Evolutionary conservation across 2,888 invertebrate species (phyloP).

Genomic region (Apoda limacodes): DNA sequence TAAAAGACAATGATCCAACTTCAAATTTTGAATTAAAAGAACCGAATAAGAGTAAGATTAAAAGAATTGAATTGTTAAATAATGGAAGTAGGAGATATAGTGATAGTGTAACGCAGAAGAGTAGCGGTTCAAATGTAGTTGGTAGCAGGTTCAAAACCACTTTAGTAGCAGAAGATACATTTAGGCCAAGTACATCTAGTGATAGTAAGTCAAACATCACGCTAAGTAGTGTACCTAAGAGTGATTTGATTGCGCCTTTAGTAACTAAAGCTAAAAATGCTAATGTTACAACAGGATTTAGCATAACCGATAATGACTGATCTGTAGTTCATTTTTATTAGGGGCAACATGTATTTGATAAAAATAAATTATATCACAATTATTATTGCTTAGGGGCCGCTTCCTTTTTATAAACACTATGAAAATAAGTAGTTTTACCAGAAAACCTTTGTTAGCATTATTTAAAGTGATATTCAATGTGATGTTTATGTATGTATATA

Average conservation of each 20-base stretch:
- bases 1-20: constrained; percentile 27
- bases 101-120: constrained; percentile 50
- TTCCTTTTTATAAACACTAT: too few relatives aligned
- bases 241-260: constrained; percentile 27
- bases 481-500: too few relatives aligned
- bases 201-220: constrained; percentile 32
- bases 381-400: too few relatives aligned
- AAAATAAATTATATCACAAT: too few relatives aligned
- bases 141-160: constrained; percentile 56
- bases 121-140: constrained; percentile 27
- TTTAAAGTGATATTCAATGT: too few relatives aligned
- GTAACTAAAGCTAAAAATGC: constrained; percentile 47
- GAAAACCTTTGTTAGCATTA: too few relatives aligned
- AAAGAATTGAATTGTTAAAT: constrained; percentile 40
- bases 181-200: constrained; percentile 31
- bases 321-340: too few relatives aligned
- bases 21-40: constrained; percentile 25
- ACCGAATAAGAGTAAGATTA: constrained; percentile 28
- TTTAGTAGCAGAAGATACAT: constrained; percentile 41
- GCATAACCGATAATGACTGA: constrained; percentile 37
- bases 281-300: constrained; percentile 48
- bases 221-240: too few relatives aligned
- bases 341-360: too few relatives aligned
- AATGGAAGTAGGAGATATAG: constrained; percentile 51
- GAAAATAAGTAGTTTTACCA: too few relatives aligned